These are phyloP conservation scores for Aphidius ervi DNA, from an alignment of 1,140 invertebrate genomes.

Conservation along the genomic window DNA sequence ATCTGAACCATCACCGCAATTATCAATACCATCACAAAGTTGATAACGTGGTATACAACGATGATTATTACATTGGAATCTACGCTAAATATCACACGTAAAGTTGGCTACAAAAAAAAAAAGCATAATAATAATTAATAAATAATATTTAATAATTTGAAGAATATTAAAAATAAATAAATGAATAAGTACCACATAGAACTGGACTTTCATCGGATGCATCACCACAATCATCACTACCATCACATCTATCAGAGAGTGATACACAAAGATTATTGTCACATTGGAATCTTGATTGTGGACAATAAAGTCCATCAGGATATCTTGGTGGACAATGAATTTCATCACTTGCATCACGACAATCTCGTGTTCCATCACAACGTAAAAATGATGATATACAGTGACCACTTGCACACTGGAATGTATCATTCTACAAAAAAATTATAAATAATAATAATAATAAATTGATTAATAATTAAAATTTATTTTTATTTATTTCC, in stretches of 20 bases:
- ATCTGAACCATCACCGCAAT: slow-evolving; percentile 90
- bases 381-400: slow-evolving; percentile 83
- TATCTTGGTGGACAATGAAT: slow-evolving; percentile 82
- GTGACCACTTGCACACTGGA: slow-evolving; percentile 89
- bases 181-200: slow-evolving; percentile 58
- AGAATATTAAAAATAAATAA: slow-evolving; percentile 27
- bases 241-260: slow-evolving; percentile 81
- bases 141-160: no score
- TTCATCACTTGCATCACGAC: slow-evolving; percentile 89
- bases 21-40: slow-evolving; percentile 80
- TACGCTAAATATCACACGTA: slow-evolving; percentile 71
- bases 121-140: no score
- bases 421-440: slow-evolving; percentile 64
- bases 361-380: slow-evolving; percentile 91
- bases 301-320: slow-evolving; percentile 82
- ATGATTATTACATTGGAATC: slow-evolving; percentile 86
- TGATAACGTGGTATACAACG: slow-evolving; percentile 82
- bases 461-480: no score
- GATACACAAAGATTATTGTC: slow-evolving; percentile 88
- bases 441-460: slow-evolving; percentile 6
- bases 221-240: slow-evolving; percentile 87
- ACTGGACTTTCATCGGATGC: slow-evolving; percentile 79
- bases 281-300: slow-evolving; percentile 85
- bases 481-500: no score
- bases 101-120: slow-evolving; percentile 58